A percentile compares a stretch with the other conserved stretches of the same genome.
phyloP scores from a whole-genome alignment of 2,888 invertebrate species.

The Dione vanillae region DNA sequence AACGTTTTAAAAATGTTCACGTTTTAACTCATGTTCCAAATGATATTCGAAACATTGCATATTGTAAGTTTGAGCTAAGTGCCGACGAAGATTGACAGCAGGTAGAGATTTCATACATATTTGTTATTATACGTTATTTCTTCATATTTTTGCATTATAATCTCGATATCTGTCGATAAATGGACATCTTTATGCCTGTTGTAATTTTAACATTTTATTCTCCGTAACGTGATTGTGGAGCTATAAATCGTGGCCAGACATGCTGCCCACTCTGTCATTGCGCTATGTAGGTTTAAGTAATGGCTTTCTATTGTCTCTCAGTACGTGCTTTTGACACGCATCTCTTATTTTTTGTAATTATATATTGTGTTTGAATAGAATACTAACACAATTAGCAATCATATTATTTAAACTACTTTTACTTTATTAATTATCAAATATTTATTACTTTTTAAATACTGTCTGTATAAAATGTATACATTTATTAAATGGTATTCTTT shows the following conservation, averaged over 20 bases:
- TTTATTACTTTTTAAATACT: no score
- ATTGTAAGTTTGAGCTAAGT: no score
- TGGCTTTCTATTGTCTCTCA: slow-evolving; percentile 44
- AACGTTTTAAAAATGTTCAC: no score
- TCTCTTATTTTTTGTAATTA: slow-evolving; percentile 37
- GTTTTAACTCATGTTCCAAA: no score
- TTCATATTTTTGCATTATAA: not conserved
- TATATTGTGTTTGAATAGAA: slow-evolving; percentile 25
- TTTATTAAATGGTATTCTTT: no score
- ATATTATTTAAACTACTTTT: no score
- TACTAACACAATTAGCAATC: not conserved
- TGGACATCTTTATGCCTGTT: slow-evolving; percentile 21
- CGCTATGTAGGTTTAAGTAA: slow-evolving; percentile 41
- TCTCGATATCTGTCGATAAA: not conserved
- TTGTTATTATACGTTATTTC: not conserved
- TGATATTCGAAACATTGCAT: no score
- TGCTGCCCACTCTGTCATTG: slow-evolving; percentile 42
- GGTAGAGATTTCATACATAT: not conserved
- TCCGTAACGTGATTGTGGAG: slow-evolving; percentile 41
- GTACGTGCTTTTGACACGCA: slow-evolving; percentile 32
- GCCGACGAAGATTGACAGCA: no score
- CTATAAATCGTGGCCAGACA: slow-evolving; percentile 42
- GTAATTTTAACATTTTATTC: slow-evolving; percentile 43
- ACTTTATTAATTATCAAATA: no score
- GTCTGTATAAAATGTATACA: no score